Conservation (phyloP, 2,888 invertebrate genomes). For the Hymenopus coronatus region DNA sequence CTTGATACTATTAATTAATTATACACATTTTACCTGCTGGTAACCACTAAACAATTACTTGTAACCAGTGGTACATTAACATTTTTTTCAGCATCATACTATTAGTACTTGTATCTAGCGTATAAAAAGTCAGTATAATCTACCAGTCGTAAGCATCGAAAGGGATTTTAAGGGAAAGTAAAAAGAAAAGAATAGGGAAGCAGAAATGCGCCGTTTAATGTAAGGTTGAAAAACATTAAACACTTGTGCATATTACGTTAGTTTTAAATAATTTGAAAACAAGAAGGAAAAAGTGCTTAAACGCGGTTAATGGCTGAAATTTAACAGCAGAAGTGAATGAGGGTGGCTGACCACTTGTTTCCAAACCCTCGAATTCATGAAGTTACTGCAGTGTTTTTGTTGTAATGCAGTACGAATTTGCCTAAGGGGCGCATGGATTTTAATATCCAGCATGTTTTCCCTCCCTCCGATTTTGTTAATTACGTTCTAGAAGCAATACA, state of each 20-base stretch:
- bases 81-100: no score
- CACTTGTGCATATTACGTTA: neutral
- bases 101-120: no score
- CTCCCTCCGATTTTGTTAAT: neutral
- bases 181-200: neutral
- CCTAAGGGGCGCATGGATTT: neutral
- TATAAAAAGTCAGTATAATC: no score
- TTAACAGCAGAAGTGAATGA: neutral
- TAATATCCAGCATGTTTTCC: neutral
- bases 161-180: neutral
- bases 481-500: neutral
- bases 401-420: neutral
- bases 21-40: no score
- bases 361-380: neutral
- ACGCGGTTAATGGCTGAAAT: neutral
- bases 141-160: no score
- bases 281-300: neutral
- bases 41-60: no score
- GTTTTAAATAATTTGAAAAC: neutral
- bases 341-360: neutral
- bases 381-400: neutral
- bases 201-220: neutral
- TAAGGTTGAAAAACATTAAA: neutral
- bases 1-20: no score
- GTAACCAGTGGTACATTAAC: no score